Evolutionary conservation across 2,797 vertebrate species (phyloP).

Genomic region (Hemitrygon akajei): DNA sequence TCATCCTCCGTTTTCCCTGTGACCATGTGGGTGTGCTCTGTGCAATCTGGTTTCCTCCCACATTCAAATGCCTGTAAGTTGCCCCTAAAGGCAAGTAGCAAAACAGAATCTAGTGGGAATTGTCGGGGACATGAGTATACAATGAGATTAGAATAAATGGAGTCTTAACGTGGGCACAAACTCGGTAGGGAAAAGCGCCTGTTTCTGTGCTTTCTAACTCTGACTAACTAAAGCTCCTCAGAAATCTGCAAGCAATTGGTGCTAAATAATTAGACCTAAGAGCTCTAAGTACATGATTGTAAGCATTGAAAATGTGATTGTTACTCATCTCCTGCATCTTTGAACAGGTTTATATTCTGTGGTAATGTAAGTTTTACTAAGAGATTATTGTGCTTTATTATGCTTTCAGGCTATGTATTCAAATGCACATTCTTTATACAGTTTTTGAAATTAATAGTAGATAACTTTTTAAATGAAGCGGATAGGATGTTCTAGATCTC

Average conservation of each 20-base stretch:
- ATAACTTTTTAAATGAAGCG: background rate
- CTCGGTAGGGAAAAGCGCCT: no score
- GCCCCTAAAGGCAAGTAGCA: no score
- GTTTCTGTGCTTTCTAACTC: no score
- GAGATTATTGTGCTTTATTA: background rate
- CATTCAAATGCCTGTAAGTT: no score
- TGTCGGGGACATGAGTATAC: no score
- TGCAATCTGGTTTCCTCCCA: no score
- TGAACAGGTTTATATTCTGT: background rate
- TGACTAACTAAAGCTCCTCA: background rate
- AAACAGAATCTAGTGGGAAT: no score
- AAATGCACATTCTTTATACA: background rate
- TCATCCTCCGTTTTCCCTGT: no score
- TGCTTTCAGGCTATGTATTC: background rate
- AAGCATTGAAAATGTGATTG: background rate
- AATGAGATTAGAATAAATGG: no score
- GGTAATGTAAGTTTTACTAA: background rate
- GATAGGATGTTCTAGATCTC: background rate
- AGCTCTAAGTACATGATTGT: background rate
- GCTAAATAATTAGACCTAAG: background rate
- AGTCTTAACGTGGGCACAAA: no score
- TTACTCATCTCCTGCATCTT: conserved; percentile 2
- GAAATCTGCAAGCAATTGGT: background rate
- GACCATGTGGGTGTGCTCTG: no score
- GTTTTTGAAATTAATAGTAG: background rate